A percentile compares a stretch with the other conserved stretches of the same genome.
These are phyloP conservation scores for Hypothenemus hampei DNA, from an alignment of 1,140 invertebrate species.

Conservation along the genomic window DNA sequence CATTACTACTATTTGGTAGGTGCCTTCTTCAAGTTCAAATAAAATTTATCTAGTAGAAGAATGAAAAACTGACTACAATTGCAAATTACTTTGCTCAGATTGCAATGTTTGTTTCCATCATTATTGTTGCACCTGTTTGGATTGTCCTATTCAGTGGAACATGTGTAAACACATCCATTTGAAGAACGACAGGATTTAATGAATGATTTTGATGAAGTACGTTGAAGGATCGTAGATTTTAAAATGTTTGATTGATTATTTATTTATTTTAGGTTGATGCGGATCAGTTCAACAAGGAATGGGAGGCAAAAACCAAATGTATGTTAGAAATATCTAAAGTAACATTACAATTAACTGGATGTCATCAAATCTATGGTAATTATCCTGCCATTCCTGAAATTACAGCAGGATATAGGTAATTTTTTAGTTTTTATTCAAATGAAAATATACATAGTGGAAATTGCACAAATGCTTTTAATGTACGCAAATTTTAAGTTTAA, in stretches of 20 bases:
- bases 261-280: constrained; percentile 57
- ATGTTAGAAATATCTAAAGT: constrained; percentile 43
- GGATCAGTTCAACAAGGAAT: constrained; percentile 71
- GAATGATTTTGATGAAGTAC: constrained; percentile 79
- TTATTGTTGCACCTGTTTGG: no score
- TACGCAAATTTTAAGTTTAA: no score
- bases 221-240: no score
- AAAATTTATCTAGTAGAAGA: no score
- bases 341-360: constrained; percentile 27
- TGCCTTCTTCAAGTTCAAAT: no score
- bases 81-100: no score
- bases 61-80: no score
- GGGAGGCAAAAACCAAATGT: constrained; percentile 52
- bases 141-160: no score
- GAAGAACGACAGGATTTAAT: constrained; percentile 88
- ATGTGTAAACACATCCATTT: no score
- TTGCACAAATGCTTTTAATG: no score
- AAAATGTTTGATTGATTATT: background rate
- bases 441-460: constrained; percentile 10
- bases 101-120: no score
- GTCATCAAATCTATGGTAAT: constrained; percentile 37
- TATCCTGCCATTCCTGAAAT: constrained; percentile 40
- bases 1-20: no score
- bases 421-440: constrained; percentile 20
- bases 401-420: constrained; percentile 43